Conservation (phyloP, 2,113 vertebrate genomes). For the Tyrannus savana region DNA sequence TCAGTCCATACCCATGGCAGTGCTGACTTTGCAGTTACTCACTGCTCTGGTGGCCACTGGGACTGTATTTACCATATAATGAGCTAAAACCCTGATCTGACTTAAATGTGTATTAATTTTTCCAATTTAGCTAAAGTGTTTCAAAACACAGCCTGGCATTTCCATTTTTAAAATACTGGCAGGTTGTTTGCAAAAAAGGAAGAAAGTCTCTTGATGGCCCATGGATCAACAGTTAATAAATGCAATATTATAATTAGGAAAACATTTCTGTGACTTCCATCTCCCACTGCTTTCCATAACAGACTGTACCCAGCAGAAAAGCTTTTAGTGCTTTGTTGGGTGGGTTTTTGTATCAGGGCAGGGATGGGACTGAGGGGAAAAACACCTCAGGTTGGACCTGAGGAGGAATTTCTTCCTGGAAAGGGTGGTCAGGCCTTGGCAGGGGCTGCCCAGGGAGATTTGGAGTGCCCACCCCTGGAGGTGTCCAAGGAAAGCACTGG, state of each 20-base stretch:
- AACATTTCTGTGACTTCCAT: not conserved
- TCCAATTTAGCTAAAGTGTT: not conserved
- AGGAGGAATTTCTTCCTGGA: not conserved
- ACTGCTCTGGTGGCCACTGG: fast-evolving
- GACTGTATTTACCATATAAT: not conserved
- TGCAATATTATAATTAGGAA: not conserved
- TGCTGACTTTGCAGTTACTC: not conserved
- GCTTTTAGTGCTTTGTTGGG: not conserved
- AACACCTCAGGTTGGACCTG: not conserved
- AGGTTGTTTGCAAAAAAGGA: not conserved
- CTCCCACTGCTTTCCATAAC: not conserved
- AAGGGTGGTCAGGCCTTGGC: not conserved
- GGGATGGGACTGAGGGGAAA: not conserved
- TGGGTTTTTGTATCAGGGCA: not conserved
- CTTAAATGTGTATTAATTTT: not conserved
- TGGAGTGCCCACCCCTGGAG: not conserved
- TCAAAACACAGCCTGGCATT: not conserved
- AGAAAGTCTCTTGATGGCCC: not conserved
- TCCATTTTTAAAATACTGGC: not conserved
- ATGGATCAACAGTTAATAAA: not conserved
- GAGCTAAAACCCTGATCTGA: not conserved
- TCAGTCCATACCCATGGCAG: fast-evolving
- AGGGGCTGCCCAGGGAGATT: too few species aligned
- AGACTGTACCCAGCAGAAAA: not conserved
- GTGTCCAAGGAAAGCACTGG: not conserved